Evolutionary conservation across 2,888 invertebrate species (phyloP).

Genomic region (Strigamia crassipes): DNA sequence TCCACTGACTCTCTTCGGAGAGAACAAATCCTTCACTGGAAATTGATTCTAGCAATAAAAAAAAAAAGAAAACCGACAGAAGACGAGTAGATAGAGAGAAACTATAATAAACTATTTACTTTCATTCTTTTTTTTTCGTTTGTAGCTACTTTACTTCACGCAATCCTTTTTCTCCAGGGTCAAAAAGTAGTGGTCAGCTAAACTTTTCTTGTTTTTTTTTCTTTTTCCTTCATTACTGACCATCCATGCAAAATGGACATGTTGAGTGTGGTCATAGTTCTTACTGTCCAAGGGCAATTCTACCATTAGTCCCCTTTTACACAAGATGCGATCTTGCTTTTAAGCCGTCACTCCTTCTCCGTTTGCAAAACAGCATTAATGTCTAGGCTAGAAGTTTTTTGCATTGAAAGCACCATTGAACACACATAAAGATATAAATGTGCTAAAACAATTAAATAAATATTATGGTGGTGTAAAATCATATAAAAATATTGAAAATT

Average conservation of each 20-base stretch:
- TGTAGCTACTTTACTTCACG: background rate
- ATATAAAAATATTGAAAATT: too few relatives aligned
- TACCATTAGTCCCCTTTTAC: conserved; percentile 11
- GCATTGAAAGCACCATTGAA: background rate
- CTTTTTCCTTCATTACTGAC: background rate
- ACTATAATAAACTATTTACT: conserved; percentile 5
- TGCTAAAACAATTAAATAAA: background rate
- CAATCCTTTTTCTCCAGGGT: background rate
- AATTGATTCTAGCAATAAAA: conserved; percentile 11
- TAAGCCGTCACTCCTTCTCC: conserved; percentile 11
- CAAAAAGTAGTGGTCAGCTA: background rate
- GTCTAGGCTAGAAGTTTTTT: background rate
- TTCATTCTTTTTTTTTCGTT: background rate
- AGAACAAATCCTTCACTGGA: conserved; percentile 16
- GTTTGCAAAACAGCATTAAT: conserved; percentile 10
- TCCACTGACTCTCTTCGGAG: conserved; percentile 5
- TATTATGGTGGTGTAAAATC: background rate
- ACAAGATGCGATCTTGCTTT: conserved; percentile 10
- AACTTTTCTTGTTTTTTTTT: background rate
- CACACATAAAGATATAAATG: background rate
- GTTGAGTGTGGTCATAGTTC: conserved; percentile 16
- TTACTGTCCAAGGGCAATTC: conserved; percentile 4
- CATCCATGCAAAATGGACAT: conserved; percentile 16
- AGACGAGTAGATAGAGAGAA: conserved; percentile 11
- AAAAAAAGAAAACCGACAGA: conserved; percentile 16